These are phyloP conservation scores for Limnodromus scolopaceus DNA, from an alignment of 2,797 vertebrate genomes.

Conservation along the genomic window DNA sequence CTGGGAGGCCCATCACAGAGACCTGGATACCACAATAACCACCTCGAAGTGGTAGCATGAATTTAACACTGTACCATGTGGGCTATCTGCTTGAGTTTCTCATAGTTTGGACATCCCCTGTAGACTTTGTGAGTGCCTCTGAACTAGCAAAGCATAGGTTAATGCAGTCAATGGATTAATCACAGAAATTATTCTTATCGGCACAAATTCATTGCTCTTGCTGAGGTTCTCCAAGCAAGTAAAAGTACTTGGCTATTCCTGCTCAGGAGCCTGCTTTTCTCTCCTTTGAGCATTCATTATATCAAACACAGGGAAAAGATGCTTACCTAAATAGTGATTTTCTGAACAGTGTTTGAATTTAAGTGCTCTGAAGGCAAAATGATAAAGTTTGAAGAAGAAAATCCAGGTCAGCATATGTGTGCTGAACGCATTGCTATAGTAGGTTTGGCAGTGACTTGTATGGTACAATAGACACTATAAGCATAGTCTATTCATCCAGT, in stretches of 20 bases:
- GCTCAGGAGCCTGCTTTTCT: background rate
- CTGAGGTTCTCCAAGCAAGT: background rate
- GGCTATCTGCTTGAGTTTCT: background rate
- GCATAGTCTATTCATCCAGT: background rate
- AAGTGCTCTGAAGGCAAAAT: background rate
- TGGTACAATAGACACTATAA: background rate
- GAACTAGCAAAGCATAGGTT: background rate
- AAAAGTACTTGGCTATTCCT: background rate
- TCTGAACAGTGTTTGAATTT: background rate
- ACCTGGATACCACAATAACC: background rate
- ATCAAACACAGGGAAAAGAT: background rate
- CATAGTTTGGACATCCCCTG: background rate
- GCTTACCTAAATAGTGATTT: background rate
- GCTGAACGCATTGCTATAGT: background rate
- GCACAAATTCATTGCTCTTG: background rate
- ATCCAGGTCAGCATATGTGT: background rate
- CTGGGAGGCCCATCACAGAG: background rate
- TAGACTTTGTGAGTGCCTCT: background rate
- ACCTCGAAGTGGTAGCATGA: background rate
- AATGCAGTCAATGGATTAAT: rapidly evolving
- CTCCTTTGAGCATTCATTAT: background rate
- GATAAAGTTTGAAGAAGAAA: background rate
- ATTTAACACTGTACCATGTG: background rate
- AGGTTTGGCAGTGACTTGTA: background rate
- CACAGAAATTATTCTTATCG: background rate